Percentiles rank a stretch among this genome's conserved stretches.
Conservation (phyloP, 2,888 invertebrate species). For the Halocaridina rubra region DNA sequence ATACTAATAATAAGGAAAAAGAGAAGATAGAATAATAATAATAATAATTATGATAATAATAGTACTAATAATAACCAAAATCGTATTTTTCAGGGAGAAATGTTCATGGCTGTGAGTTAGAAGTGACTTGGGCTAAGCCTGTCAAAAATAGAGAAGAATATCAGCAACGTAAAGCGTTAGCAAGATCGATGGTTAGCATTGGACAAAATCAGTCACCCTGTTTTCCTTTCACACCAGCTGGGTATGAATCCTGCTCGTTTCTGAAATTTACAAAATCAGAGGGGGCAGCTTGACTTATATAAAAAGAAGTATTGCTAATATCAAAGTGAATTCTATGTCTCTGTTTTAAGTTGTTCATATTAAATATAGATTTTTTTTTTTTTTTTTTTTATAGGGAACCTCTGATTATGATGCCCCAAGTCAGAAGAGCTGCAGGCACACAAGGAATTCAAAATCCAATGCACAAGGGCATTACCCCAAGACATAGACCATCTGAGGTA, state of each 20-base stretch:
- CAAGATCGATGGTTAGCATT: constrained; percentile 23
- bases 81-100: constrained; percentile 31
- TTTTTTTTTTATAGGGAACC: constrained; percentile 21
- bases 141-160: constrained; percentile 49
- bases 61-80: no score
- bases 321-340: no score
- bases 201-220: neutral
- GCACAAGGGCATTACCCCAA: neutral
- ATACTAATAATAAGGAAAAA: no score
- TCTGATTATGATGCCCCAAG: constrained; percentile 29
- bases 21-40: no score
- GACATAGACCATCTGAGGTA: neutral
- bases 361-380: neutral
- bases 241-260: no score
- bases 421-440: constrained; percentile 19
- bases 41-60: no score
- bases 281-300: no score
- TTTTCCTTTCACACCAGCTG: constrained; percentile 10
- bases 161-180: constrained; percentile 26
- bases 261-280: no score
- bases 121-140: constrained; percentile 48
- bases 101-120: constrained; percentile 44
- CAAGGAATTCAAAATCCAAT: constrained; percentile 23
- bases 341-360: neutral
- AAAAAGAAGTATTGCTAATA: no score